These are phyloP conservation scores for Drosophila sucinea DNA, from an alignment of 1,140 invertebrate species.

Conservation along the genomic window DNA sequence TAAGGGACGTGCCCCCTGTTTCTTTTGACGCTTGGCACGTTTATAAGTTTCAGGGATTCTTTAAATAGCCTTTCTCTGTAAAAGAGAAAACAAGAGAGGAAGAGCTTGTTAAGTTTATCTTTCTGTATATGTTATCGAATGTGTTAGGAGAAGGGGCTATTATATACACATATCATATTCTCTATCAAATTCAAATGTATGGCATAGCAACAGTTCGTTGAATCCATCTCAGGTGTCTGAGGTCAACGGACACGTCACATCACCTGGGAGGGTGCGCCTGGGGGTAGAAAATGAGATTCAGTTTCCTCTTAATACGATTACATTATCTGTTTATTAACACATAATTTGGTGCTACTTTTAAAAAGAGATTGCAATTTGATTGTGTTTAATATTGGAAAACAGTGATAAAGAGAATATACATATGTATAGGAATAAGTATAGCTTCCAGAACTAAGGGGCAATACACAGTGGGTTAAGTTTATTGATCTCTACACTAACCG, in stretches of 20 bases:
- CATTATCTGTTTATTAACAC: neutral
- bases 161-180: neutral
- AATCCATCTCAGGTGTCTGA: neutral
- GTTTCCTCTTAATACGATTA: neutral
- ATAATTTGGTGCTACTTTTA: neutral
- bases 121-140: neutral
- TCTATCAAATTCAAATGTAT: neutral
- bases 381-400: neutral
- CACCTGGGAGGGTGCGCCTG: neutral
- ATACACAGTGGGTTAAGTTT: neutral
- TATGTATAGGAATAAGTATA: neutral
- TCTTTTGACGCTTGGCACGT: constrained; percentile 45
- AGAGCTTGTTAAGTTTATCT: neutral
- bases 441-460: neutral
- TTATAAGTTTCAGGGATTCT: constrained; percentile 2
- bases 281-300: neutral
- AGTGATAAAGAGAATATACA: neutral
- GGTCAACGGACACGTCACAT: neutral
- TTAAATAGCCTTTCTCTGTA: constrained; percentile 33
- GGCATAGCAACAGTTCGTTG: neutral
- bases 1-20: constrained; percentile 53
- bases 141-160: neutral
- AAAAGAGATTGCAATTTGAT: neutral
- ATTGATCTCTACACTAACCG: too few species aligned
- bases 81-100: neutral